A percentile compares a stretch with the other conserved stretches of the same genome.
These are phyloP conservation scores for Saguinus imperator DNA, from an alignment of 2,113 vertebrate species.

Conservation along the genomic window DNA sequence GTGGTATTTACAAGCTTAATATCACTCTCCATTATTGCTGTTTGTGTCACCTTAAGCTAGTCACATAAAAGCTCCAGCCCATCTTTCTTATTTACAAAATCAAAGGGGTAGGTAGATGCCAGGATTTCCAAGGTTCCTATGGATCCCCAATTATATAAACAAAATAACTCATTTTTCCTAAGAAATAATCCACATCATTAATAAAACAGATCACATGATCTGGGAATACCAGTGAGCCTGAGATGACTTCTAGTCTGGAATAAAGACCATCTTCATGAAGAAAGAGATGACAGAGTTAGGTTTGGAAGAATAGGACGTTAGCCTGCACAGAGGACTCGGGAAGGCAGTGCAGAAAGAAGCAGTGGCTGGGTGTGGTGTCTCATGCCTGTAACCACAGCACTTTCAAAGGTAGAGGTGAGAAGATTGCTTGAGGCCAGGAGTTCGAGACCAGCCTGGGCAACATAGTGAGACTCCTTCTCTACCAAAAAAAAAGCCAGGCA, in stretches of 20 bases:
- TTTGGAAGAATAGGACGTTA: neutral
- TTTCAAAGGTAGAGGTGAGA: no score
- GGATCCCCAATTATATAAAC: neutral
- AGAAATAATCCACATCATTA: neutral
- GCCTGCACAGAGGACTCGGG: accelerated
- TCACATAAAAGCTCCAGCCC: neutral
- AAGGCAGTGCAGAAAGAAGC: neutral
- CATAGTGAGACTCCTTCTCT: no score
- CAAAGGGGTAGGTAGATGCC: neutral
- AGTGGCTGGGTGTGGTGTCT: no score
- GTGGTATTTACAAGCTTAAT: neutral
- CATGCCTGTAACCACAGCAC: no score
- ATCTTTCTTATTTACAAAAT: neutral
- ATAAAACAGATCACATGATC: neutral
- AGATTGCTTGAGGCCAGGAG: no score
- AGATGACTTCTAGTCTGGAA: neutral
- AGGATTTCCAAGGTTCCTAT: neutral
- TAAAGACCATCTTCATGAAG: neutral
- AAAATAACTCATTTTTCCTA: neutral
- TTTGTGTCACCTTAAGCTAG: neutral
- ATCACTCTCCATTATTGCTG: neutral
- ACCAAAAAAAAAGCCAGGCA: no score
- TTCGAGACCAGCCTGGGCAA: no score
- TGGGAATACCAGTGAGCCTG: neutral
- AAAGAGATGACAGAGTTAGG: neutral